phyloP scores from a whole-genome alignment of 2,797 vertebrate species.

The Gephyroberyx darwinii region DNA sequence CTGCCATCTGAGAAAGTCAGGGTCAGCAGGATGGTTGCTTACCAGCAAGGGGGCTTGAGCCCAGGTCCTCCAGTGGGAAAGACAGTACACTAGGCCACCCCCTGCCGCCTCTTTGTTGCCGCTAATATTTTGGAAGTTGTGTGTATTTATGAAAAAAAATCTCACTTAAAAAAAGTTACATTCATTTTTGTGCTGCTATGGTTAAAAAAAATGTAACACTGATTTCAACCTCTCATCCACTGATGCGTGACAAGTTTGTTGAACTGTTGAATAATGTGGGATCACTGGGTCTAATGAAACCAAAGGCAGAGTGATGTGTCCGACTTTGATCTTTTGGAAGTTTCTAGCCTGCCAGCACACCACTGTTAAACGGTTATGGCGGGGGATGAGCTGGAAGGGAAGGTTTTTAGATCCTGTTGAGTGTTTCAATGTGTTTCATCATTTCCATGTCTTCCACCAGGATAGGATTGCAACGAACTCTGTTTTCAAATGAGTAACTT shows the following conservation, averaged over 20 bases:
- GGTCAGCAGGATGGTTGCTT: neutral
- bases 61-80: too few relatives aligned
- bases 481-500: slow-evolving; percentile 56
- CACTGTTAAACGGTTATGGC: slow-evolving; percentile 60
- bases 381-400: slow-evolving; percentile 29
- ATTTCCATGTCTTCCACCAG: slow-evolving; percentile 58
- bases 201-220: slow-evolving; percentile 27
- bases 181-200: neutral
- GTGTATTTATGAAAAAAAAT: neutral
- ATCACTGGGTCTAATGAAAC: slow-evolving; percentile 69
- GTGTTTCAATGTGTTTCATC: slow-evolving; percentile 77
- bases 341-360: slow-evolving; percentile 47
- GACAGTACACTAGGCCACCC: too few relatives aligned
- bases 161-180: neutral
- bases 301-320: slow-evolving; percentile 47
- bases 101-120: neutral
- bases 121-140: neutral
- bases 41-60: too few relatives aligned
- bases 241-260: slow-evolving; percentile 46
- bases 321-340: slow-evolving; percentile 65
- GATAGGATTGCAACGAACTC: slow-evolving; percentile 54
- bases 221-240: slow-evolving; percentile 26
- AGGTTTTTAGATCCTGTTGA: slow-evolving; percentile 65
- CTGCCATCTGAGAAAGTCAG: slow-evolving; percentile 12
- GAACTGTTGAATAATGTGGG: slow-evolving; percentile 55